Base-by-base conservation (phyloP, 2,888 invertebrate species). In the Papilio gigon region DNA sequence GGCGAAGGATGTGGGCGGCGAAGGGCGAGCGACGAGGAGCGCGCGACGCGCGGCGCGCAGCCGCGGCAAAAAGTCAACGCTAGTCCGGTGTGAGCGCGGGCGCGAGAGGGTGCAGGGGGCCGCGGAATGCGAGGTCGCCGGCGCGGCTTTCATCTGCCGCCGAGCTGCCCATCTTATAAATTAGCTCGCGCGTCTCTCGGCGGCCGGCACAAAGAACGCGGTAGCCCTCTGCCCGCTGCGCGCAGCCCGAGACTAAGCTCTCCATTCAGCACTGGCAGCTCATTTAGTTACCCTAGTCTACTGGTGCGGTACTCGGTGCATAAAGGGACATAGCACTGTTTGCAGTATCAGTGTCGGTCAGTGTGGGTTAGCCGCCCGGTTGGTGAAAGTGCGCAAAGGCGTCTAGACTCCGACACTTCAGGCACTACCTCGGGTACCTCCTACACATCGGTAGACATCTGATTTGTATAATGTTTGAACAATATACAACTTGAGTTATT, bases 61-160 rank as follows among this genome's bases (percentile, higher is more conserved):
- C 11, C 17, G 17, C 3, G 17, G 17, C 58, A 58, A 58, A 58
- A 58, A 58, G 58, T 33, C 30, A n/a, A 17, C 17, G 11, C 30
- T 30, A 14, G 25, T 50, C 6, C 14, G 22, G 25, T 20, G 14
- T 20, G 44, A 44, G 25, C 14, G 25, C 27, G 44, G 20, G 25
- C 14, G 25, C 27, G 40, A 17, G 40, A 9, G 59, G 35, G 6
- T 50, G 53, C 22, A 11, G 47, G 63, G 33, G 63, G 35, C 44
- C 22, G 63, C 17, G 9, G 61, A 63, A 68, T 63, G 68, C 64
- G 61, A 64, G 63, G 42, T 60, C 56, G 20, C 37, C 63, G 20
- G 42, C 42, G 53, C 42, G 53, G 62, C 67, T 64, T 69, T 65
- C 63, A 68, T 68, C 63, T 67, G 27, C 44, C 70, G 65, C 53